Base-by-base conservation (phyloP, 1,140 invertebrate genomes). In the Wiebesia pumilae region DNA sequence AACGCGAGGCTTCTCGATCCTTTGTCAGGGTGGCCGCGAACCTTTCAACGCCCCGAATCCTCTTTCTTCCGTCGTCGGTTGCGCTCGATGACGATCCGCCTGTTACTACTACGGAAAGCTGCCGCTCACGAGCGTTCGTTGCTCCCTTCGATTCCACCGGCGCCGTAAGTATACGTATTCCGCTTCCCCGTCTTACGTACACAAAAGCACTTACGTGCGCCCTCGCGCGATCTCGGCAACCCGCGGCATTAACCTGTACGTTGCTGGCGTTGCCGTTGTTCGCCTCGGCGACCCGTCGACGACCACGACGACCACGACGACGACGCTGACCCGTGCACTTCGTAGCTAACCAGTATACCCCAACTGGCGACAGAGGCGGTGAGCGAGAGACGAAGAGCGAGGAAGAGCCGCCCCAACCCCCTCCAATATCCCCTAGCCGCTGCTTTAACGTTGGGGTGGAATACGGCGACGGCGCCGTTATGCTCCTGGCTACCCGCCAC, bases 281-380 rank as follows among this genome's bases (percentile, higher is more conserved):
- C 3, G 58, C 58, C 2, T 27, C 58, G 58, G 24, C 27, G 58
- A 62, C 27, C 0, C 77, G 40, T 35, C 77, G 77, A 27, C 43
- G 1, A 33, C 47, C 30, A 71, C 38, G 1, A 27, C 9, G n/a
- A 30, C 40, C 0, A 21, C 75, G 40, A 7, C 51, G 6, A 14
- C 30, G 33, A 30, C 78, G 51, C 14, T 24, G 51, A 58, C 30
- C 75, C 33, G 62, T 73, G 85, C 73, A 88, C 81, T 88, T 83
- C 83, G 77, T 83, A 84, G 81, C 79, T 85, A 87, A 85, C 86
- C 88, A 90, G 90, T 89, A 90, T 90, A 88, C 90, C 90, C 90
- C 88, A 86, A 90, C 88, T 86, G 85, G 87, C 88, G 86, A 86
- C 89, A 90, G 89, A 90, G 89, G 90, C 89, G 90, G 90, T 87